Evolutionary conservation across 2,113 vertebrate species (phyloP).

Genomic region (Equus przewalskii): DNA sequence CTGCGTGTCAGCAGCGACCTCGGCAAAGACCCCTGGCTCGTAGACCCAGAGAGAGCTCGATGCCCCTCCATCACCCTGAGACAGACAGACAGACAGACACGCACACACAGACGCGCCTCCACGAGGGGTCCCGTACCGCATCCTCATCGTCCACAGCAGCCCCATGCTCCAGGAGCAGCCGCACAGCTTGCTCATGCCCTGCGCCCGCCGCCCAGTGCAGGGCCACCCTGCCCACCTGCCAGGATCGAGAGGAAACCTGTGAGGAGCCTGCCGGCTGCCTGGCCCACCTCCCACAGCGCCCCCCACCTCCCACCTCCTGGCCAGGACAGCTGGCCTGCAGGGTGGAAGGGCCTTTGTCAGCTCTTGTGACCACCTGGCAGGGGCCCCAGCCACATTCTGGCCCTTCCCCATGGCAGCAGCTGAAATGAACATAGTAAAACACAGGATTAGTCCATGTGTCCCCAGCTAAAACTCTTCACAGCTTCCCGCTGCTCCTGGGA

Average conservation of each 20-base stretch:
- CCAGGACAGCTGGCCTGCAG: conserved; percentile 22
- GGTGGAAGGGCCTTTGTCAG: neutral
- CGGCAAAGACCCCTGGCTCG: neutral
- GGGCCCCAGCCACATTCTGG: neutral
- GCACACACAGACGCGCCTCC: neutral
- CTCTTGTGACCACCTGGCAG: neutral
- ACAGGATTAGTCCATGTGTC: neutral
- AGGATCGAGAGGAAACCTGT: conserved; percentile 25
- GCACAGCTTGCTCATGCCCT: conserved; percentile 91
- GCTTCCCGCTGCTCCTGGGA: neutral
- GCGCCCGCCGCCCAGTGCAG: conserved; percentile 94
- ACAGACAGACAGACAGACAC: neutral
- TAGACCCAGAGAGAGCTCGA: neutral
- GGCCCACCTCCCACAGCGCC: neutral
- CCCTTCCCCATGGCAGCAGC: neutral
- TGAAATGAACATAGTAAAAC: neutral
- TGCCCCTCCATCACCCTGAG: neutral
- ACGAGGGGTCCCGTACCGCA: conserved; percentile 83
- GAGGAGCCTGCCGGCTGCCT: neutral
- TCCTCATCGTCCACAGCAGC: conserved; percentile 90
- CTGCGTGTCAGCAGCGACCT: neutral
- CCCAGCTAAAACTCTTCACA: neutral
- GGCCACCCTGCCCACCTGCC: conserved; percentile 91
- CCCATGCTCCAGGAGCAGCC: conserved; percentile 91
- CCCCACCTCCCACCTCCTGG: neutral